Evolutionary conservation across 2,797 vertebrate species (phyloP), one percentile per base, ranked within the genome.

Genomic region (Cuculus canorus): DNA sequence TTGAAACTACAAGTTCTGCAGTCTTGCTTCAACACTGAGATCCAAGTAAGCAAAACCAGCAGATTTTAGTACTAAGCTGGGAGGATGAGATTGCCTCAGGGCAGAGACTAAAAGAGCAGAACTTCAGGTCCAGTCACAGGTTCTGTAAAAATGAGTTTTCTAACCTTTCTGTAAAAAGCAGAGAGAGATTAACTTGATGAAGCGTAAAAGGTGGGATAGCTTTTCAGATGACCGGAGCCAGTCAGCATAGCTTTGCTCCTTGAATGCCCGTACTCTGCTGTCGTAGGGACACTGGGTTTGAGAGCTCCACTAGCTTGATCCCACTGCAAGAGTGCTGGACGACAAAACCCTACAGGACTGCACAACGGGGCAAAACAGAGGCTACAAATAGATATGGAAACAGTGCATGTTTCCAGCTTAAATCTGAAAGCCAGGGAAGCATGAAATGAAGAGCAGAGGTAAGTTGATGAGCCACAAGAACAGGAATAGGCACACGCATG

Each of bases 281-380:
- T n/a, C 57, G 3, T 5, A 23, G 0, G 8, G 41, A 54, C 33
- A 21, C 24, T 0, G 50, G 21, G 9, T 11, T 25, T n/a, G 54
- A 35, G 30, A 59, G n/a, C 28, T 83, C 52, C 24, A 14, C 65
- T 59, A 5, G 30, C 10, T 17, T 10, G 17, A 33, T 17, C 23
- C 23, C 11, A 2, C 43, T 19, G 47, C 12, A 19, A 65, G 41
- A 41, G 4, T 59, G 16, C 43, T 33, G 27, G 59, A n/a, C 11
- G 43, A n/a, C 39, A 75, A 59, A 75, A 50, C n/a, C n/a, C 48
- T 22, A 2, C 32, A 8, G 5, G 35, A 30, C 23, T 7, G 45
- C 41, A 53, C 33, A 65, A 70, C 53, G 48, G 83, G 35, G 35
- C 50, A 54, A 18, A 66, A 7, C 21, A 82, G 61, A 45, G 87